Conservation (phyloP, 53 echinoderm and acorn worm genomes). For the Apostichopus leukothele region DNA sequence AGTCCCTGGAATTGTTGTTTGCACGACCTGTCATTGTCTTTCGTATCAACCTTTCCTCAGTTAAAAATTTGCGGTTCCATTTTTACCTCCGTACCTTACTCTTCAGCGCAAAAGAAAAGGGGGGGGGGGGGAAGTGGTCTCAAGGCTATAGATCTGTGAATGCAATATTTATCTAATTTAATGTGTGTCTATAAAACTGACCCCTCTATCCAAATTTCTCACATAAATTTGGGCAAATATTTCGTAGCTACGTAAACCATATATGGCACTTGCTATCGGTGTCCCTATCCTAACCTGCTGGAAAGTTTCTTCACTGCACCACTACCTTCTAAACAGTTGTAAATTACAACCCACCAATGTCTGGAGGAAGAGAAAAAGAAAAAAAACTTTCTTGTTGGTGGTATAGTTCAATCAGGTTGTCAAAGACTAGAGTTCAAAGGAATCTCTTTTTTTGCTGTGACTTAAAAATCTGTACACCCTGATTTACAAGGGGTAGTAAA, state of each 20-base stretch:
- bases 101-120: no score
- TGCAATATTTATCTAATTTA: not conserved
- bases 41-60: no score
- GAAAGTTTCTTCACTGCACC: not conserved
- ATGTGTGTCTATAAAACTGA: conserved; percentile 8
- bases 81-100: no score
- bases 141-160: not conserved
- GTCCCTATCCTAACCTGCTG: not conserved
- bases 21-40: no score
- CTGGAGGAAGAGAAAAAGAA: not conserved
- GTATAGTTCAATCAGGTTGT: not conserved
- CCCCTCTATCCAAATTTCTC: conserved; percentile 11
- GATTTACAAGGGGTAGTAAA: conserved; percentile 29
- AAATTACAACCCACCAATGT: conserved; percentile 31
- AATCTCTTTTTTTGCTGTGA: not conserved
- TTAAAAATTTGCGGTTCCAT: no score
- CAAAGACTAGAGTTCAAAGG: not conserved
- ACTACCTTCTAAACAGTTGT: conserved; percentile 22
- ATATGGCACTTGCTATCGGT: not conserved
- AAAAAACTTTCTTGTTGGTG: not conserved
- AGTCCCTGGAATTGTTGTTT: no score
- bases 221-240: conserved; percentile 31
- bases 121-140: no score
- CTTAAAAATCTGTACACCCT: not conserved
- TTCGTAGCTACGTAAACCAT: not conserved